Percentiles rank a stretch among this genome's conserved stretches.
Evolutionary conservation across 2,113 vertebrate genomes (phyloP).

Genomic region (Tupaia chinensis): DNA sequence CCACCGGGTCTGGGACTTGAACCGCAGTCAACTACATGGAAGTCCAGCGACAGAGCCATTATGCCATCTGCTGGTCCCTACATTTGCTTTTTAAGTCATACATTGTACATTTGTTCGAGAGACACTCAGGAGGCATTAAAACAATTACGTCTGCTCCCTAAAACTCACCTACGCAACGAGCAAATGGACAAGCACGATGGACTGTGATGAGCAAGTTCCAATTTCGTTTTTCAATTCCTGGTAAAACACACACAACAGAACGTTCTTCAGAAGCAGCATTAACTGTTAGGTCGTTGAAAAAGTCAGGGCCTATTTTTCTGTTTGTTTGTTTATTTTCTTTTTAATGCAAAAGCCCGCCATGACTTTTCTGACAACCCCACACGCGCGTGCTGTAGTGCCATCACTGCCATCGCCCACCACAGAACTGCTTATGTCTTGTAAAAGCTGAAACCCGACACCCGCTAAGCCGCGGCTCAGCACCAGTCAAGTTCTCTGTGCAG

Average conservation of each 20-base stretch:
- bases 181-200: background rate
- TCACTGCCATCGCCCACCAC: rapidly evolving
- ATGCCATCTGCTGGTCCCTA: too few species aligned
- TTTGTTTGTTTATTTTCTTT: too few species aligned
- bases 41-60: too few species aligned
- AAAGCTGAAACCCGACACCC: background rate
- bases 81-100: background rate
- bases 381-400: rapidly evolving
- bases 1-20: too few species aligned
- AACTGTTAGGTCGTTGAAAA: too few species aligned
- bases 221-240: background rate
- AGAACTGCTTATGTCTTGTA: background rate
- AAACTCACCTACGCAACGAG: background rate
- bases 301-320: too few species aligned
- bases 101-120: background rate
- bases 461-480: background rate
- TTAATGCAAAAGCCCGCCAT: too few species aligned
- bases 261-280: too few species aligned
- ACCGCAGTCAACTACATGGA: too few species aligned
- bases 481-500: background rate
- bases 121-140: background rate
- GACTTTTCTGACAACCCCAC: too few species aligned
- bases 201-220: background rate
- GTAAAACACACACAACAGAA: background rate
- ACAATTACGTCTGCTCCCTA: background rate